phyloP scores from a whole-genome alignment of 2,797 vertebrate species.

The Myotis planiceps region DNA sequence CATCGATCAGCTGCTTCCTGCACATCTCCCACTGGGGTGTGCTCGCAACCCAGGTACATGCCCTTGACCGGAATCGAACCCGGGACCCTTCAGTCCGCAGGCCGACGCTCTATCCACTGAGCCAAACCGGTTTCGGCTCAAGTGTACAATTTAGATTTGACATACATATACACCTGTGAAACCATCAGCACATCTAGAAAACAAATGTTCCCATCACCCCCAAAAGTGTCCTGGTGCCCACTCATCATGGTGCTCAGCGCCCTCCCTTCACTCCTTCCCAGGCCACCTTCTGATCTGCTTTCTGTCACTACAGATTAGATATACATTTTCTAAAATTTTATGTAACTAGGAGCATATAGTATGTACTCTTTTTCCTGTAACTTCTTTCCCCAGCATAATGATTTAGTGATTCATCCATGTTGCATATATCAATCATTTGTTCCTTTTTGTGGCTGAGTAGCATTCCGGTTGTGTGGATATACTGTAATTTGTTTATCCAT shows the following conservation, averaged over 20 bases:
- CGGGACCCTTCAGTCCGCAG: no score
- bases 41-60: no score
- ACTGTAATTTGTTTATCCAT: neutral
- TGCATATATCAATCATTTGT: neutral
- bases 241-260: neutral
- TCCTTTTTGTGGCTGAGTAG: neutral
- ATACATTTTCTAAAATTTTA: constrained; percentile 42
- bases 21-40: no score
- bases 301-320: neutral
- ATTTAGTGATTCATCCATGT: neutral
- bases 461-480: neutral
- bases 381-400: neutral
- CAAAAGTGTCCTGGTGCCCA: neutral
- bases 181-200: neutral
- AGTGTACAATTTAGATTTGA: neutral
- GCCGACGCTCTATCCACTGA: no score
- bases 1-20: no score
- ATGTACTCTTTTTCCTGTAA: neutral
- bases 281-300: neutral
- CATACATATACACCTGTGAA: neutral
- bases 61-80: no score
- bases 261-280: neutral
- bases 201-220: neutral
- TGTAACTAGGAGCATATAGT: neutral
- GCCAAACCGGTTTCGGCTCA: no score